Conservation (phyloP, 2,797 vertebrate genomes). For the Acipenser transmontanus region DNA sequence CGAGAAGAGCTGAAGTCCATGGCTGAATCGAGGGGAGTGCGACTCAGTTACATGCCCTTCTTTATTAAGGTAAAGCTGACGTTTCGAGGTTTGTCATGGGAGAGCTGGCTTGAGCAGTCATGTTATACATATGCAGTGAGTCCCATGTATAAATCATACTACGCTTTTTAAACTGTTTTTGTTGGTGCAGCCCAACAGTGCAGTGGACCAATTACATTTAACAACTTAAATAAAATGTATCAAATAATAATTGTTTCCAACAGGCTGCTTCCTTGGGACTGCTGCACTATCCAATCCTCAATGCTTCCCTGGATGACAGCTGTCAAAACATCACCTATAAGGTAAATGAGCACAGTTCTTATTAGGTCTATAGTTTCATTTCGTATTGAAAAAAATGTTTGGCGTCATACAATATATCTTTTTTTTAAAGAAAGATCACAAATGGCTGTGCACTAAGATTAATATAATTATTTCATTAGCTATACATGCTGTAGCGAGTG, state of each 20-base stretch:
- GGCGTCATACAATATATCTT: too few relatives aligned
- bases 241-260: conserved; percentile 20
- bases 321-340: conserved; percentile 91
- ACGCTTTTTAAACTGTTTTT: too few relatives aligned
- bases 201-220: background rate
- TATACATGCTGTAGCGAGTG: too few relatives aligned
- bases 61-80: conserved; percentile 81
- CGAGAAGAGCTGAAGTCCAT: conserved; percentile 68
- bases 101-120: too few relatives aligned
- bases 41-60: conserved; percentile 91
- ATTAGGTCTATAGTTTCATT: too few relatives aligned
- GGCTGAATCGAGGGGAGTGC: conserved; percentile 65
- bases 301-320: conserved; percentile 81
- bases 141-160: too few relatives aligned
- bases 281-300: conserved; percentile 84
- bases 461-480: too few relatives aligned
- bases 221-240: too few relatives aligned
- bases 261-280: conserved; percentile 87
- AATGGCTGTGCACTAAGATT: too few relatives aligned
- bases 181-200: background rate
- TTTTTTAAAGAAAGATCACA: too few relatives aligned
- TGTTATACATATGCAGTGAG: too few relatives aligned
- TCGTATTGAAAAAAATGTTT: too few relatives aligned
- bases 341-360: conserved; percentile 46
- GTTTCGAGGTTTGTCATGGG: background rate